Evolutionary conservation across 2,888 invertebrate species (phyloP).

Genomic region (Salticus scenicus): DNA sequence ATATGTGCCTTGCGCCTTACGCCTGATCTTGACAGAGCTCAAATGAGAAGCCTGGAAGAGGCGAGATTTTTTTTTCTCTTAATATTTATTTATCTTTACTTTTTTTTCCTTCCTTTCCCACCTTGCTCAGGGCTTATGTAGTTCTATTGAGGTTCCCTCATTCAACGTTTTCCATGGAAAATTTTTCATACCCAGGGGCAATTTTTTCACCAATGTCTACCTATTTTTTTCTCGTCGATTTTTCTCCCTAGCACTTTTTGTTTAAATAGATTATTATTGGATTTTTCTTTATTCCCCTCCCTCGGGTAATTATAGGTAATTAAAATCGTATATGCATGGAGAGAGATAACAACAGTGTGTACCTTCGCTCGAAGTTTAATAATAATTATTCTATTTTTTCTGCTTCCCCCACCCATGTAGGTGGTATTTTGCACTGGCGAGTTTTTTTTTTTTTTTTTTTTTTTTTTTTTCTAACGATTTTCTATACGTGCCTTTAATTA

Average conservation of each 20-base stretch:
- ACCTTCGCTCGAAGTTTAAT: constrained; percentile 52
- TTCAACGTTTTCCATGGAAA: constrained; percentile 22
- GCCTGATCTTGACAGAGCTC: constrained; percentile 67
- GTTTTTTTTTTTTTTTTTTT: constrained; percentile 33
- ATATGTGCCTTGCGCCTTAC: constrained; percentile 20
- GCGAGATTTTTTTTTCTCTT: constrained; percentile 24
- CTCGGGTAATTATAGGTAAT: constrained; percentile 67
- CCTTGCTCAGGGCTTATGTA: constrained; percentile 63
- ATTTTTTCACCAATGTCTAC: constrained; percentile 26
- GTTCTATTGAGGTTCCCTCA: constrained; percentile 44
- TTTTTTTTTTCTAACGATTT: constrained; percentile 55
- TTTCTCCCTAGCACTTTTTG: constrained; percentile 45
- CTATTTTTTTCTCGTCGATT: constrained; percentile 38
- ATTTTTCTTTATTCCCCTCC: constrained; percentile 42
- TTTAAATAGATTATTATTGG: constrained; percentile 70
- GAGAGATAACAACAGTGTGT: constrained; percentile 63
- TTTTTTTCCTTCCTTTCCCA: constrained; percentile 43
- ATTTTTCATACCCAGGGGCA: constrained; percentile 47
- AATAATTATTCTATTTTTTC: constrained; percentile 61
- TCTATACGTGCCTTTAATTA: constrained; percentile 63
- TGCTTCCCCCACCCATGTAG: constrained; percentile 1
- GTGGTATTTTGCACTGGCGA: constrained; percentile 56
- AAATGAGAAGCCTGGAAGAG: constrained; percentile 55
- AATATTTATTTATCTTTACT: constrained; percentile 15
- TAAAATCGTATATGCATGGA: constrained; percentile 67